Evolutionary conservation across 2,888 invertebrate genomes (phyloP).

Genomic region (Drosophila histrio): DNA sequence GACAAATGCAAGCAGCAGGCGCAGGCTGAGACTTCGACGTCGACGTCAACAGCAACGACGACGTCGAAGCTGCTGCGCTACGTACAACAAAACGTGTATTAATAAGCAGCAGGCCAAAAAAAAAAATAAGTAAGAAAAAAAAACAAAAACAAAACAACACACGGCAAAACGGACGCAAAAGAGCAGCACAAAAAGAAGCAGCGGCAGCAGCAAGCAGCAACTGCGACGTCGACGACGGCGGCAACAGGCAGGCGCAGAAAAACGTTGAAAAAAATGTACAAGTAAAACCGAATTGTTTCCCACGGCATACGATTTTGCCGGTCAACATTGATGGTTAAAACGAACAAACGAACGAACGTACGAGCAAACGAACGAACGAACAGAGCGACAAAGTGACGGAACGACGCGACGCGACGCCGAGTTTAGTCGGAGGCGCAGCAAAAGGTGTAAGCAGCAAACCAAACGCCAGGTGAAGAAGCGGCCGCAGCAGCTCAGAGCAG

Average conservation of each 20-base stretch:
- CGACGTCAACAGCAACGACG: slow-evolving; percentile 1
- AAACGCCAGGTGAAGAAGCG: slow-evolving; percentile 78
- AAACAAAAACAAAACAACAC: slow-evolving; percentile 59
- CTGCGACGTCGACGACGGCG: slow-evolving; percentile 49
- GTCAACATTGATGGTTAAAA: slow-evolving; percentile 84
- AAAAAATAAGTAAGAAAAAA: slow-evolving; percentile 25
- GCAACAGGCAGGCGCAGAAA: slow-evolving; percentile 59
- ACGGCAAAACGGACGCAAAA: slow-evolving; percentile 74
- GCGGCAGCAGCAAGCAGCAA: slow-evolving; percentile 37
- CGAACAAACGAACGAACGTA: slow-evolving; percentile 45
- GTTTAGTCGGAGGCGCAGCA: slow-evolving; percentile 48
- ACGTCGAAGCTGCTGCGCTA: slow-evolving; percentile 44
- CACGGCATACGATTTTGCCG: slow-evolving; percentile 85
- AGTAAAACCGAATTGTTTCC: slow-evolving; percentile 85
- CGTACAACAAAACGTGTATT: slow-evolving; percentile 73
- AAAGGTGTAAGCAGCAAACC: slow-evolving; percentile 71
- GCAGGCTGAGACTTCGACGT: slow-evolving; percentile 22
- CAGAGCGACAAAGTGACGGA: slow-evolving; percentile 45
- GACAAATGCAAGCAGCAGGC: slow-evolving; percentile 39
- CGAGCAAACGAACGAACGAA: slow-evolving; percentile 33
- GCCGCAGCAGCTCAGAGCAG: slow-evolving; percentile 12
- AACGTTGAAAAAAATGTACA: slow-evolving; percentile 77
- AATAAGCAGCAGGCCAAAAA: slow-evolving; percentile 69
- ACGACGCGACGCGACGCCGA: slow-evolving; percentile 27
- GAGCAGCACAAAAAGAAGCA: slow-evolving; percentile 68